Percentiles rank a stretch among this genome's conserved stretches.
These are phyloP conservation scores for Steatornis caripensis DNA, from an alignment of 2,113 vertebrate genomes.

Conservation along the genomic window DNA sequence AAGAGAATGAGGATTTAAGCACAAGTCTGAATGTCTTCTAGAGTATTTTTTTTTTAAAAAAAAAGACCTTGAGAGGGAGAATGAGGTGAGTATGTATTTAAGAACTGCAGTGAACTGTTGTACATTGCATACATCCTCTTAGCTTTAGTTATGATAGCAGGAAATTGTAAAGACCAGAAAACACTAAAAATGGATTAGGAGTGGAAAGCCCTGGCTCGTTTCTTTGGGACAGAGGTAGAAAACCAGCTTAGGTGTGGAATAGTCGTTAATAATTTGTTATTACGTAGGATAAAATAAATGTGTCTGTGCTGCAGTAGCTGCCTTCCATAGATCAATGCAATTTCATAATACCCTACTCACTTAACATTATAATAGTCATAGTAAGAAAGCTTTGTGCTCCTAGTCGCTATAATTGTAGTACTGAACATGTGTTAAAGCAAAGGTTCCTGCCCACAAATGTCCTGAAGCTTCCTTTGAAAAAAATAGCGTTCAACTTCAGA, in stretches of 20 bases:
- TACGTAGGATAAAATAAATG: background rate
- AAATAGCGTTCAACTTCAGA: background rate
- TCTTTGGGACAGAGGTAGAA: background rate
- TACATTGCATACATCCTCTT: background rate
- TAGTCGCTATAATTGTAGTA: background rate
- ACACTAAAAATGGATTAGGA: background rate
- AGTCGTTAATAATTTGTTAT: background rate
- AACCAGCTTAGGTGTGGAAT: background rate
- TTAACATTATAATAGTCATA: background rate
- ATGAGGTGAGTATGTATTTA: background rate
- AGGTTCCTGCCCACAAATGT: background rate
- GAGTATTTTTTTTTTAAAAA: background rate
- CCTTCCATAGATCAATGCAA: background rate
- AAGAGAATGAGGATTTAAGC: background rate
- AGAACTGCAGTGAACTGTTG: background rate
- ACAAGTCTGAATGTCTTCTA: background rate
- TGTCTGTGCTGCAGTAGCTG: background rate
- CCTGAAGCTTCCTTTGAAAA: background rate
- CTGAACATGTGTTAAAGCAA: background rate
- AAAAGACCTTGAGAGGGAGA: background rate
- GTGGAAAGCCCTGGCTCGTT: background rate
- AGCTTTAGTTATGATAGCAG: background rate
- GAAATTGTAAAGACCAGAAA: background rate
- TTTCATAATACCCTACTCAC: background rate
- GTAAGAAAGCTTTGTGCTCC: background rate